Evolutionary conservation across 2,888 invertebrate genomes (phyloP).

Genomic region (Cartodere bifasciata): DNA sequence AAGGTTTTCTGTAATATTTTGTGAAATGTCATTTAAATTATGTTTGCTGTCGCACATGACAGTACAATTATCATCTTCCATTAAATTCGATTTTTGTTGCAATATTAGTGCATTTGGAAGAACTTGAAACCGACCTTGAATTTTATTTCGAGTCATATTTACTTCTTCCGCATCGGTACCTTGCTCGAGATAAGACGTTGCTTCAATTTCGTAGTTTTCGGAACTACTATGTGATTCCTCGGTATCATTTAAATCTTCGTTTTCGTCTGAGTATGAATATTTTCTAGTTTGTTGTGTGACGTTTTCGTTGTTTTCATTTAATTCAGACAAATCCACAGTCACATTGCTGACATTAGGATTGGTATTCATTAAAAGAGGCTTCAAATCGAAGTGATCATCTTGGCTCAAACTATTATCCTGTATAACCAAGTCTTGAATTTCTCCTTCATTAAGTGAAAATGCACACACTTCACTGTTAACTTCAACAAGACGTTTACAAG

Average conservation of each 20-base stretch:
- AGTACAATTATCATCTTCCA: conserved; percentile 31
- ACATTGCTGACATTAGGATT: conserved; percentile 3
- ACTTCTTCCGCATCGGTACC: conserved; percentile 3
- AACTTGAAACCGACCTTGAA: conserved; percentile 21
- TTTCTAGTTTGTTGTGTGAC: neutral
- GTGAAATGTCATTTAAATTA: conserved; percentile 24
- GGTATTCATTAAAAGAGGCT: too few species aligned
- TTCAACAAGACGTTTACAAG: too few species aligned
- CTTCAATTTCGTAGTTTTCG: too few species aligned
- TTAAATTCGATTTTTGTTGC: conserved; percentile 29
- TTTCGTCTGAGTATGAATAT: conserved; percentile 10
- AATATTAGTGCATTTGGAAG: conserved; percentile 33
- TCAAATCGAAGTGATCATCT: too few species aligned
- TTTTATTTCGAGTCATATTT: too few species aligned
- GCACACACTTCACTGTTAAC: too few species aligned
- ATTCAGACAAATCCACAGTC: conserved; percentile 13
- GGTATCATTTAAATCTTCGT: conserved; percentile 16
- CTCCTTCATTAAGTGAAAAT: too few species aligned
- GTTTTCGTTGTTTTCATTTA: too few species aligned
- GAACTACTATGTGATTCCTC: conserved; percentile 13
- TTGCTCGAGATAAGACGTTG: neutral
- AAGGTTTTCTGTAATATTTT: conserved; percentile 31
- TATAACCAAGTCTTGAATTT: too few species aligned
- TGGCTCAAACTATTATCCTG: too few species aligned
- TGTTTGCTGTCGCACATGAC: conserved; percentile 27